Base-by-base conservation (phyloP, 64 coral and sea anemone species). In the Montipora cactus region DNA sequence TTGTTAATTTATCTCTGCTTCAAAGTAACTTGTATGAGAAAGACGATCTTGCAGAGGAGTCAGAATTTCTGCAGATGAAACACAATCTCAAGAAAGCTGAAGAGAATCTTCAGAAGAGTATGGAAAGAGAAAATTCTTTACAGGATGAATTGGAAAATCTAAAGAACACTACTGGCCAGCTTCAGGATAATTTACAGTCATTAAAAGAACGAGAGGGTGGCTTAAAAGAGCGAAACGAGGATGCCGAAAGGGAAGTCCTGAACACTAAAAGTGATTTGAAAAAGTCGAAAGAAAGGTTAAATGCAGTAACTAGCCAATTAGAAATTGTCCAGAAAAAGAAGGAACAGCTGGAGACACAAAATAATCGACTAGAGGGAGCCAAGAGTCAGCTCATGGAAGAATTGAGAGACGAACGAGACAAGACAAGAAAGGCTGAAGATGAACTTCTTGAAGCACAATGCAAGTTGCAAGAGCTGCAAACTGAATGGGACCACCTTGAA, bases 391-490 rank as follows among this genome's bases (percentile, higher is more conserved):
- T 86, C 7, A 19, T 19, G 19, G 66, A 86, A 51, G 66, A 86
- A 18, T 47, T 86, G 18, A 70, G 19, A 10, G 18, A 21, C 7
- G 82, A 70, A 72, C 44, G 82, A 71, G 82, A 1, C 48, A 86
- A 86, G 46, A 44, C 67, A 21, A 71, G 66, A 44, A 70, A 18
- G 9, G 66, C 82, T 49, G 82, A 86, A 48, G 82, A 86, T 68
- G 82, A 86, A 19, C 82, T 86, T 23, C 45, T 86, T 20, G 45
- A 70, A 45, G 66, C 22, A 47, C 82, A 86, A 49, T 86, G 82
- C 66, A 72, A 86, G n/a, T 44, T 86, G 3, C 82, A 86, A 12
- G 82, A 86, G 47, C 16, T 86, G 19, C 64, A 86, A 20, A 71
- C 64, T 49, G 50, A 71, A 86, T 86, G 82, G 82, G 82, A 86